Evolutionary conservation across 2,113 vertebrate species (phyloP), one percentile per base, ranked within the genome.

Genomic region (Glaucidium brasilianum): DNA sequence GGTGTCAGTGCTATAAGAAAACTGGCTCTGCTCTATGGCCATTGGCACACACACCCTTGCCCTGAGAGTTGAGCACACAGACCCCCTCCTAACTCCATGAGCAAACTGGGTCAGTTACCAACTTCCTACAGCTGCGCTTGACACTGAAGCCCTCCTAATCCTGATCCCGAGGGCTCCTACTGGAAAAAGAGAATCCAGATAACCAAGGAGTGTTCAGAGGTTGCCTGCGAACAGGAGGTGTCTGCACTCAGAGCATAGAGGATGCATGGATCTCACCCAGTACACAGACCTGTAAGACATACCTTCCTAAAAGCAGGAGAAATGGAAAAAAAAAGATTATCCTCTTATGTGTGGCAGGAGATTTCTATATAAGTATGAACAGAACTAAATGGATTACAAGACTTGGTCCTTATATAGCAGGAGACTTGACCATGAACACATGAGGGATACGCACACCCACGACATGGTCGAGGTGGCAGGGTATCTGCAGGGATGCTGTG

Each of bases 21-120:
- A 39, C n/a, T 64, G n/a, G 5, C 29, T 64, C 13, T 60, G 45
- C 29, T 26, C 52, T 43, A 9, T 0, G 0, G 67, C 67, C 22
- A 16, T 2, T 27, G 25, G 21, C 12, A 71, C n/a, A n/a, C n/a
- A n/a, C n/a, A n/a, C n/a, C n/a, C n/a, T n/a, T n/a, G n/a, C 47
- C 23, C 60, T 59, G 26, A 37, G 37, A 55, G 18, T 17, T 15
- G 76, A 56, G 29, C 10, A 35, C 19, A 5, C 39, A 72, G 52
- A 19, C 5, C 56, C 12, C 5, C 34, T 47, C 39, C 78, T 15
- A 25, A 37, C 18, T 15, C 41, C 10, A 9, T 1, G 0, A 47
- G 45, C 39, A 62, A 58, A 26, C 6, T 0, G 3, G 45, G 30
- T 11, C 29, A 3, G 34, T 19, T 43, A 9, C 23, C 0, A 2